phyloP scores from a whole-genome alignment of 2,797 vertebrate species.

The Betta splendens region DNA sequence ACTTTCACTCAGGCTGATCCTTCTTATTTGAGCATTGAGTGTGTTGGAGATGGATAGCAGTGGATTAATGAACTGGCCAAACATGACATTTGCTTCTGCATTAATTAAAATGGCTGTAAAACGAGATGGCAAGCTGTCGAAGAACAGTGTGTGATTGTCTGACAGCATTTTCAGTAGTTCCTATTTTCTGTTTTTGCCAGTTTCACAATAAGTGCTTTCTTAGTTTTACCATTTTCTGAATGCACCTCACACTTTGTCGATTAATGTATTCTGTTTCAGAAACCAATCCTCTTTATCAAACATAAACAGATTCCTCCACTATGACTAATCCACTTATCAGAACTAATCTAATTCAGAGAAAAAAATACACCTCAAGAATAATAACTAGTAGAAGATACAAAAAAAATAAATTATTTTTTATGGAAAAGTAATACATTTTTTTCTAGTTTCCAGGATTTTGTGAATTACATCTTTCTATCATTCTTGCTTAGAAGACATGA shows the following conservation, averaged over 20 bases:
- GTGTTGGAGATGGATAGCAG: conserved; percentile 48
- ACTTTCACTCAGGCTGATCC: conserved; percentile 62
- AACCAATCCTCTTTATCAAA: conserved; percentile 46
- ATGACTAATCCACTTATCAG: conserved; percentile 41
- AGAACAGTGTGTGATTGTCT: conserved; percentile 13
- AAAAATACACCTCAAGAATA: not conserved
- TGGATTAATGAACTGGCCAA: conserved; percentile 60
- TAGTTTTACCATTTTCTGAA: conserved; percentile 40
- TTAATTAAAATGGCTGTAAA: conserved; percentile 63
- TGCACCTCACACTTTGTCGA: conserved; percentile 40
- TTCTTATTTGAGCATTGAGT: conserved; percentile 60
- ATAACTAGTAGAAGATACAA: not conserved
- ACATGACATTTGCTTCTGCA: conserved; percentile 51
- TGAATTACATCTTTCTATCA: conserved; percentile 16
- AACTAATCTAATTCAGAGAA: conserved; percentile 39
- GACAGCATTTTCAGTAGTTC: not conserved
- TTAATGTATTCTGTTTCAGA: conserved; percentile 49
- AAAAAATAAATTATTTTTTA: conserved; percentile 25
- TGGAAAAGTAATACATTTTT: conserved; percentile 39
- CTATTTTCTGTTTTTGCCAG: conserved; percentile 1
- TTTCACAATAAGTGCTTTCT: conserved; percentile 14
- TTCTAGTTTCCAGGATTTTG: conserved; percentile 8
- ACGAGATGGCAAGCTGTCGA: conserved; percentile 30
- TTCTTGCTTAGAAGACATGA: conserved; percentile 13
- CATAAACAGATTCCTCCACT: conserved; percentile 41